phyloP scores from a whole-genome alignment of 2,888 invertebrate species.

The Ctenicera cuprea region DNA sequence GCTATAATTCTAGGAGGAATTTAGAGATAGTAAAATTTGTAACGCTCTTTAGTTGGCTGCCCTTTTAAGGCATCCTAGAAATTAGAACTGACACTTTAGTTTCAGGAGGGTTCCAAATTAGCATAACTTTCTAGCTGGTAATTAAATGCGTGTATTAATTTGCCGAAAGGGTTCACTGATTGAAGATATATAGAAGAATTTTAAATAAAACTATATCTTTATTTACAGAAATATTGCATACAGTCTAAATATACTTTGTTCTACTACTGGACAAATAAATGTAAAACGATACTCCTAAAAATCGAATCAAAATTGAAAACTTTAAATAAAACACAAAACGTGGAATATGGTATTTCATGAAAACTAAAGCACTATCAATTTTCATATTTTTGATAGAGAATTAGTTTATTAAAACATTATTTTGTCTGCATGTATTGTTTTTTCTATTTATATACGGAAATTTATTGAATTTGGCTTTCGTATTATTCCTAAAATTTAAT shows the following conservation, averaged over 20 bases:
- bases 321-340: neutral
- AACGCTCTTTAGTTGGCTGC: conserved; percentile 3
- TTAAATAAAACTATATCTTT: neutral
- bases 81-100: conserved; percentile 21
- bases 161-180: neutral
- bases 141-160: conserved; percentile 21
- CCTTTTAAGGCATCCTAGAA: conserved; percentile 6
- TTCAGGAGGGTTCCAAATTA: conserved; percentile 9
- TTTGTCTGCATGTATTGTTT: too few relatives aligned
- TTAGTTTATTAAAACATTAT: too few relatives aligned
- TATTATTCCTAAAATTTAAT: too few relatives aligned
- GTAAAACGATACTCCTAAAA: neutral
- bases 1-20: conserved; percentile 11
- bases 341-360: neutral
- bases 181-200: neutral
- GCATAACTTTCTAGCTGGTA: conserved; percentile 4
- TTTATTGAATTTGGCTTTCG: too few relatives aligned
- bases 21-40: neutral
- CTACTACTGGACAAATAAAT: neutral
- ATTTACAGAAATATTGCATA: neutral
- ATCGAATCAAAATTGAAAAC: neutral
- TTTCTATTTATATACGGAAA: too few relatives aligned
- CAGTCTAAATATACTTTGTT: neutral
- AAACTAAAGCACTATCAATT: neutral
- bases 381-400: neutral